A percentile compares a stretch with the other conserved stretches of the same genome.
Conservation (phyloP, 2,797 vertebrate species). For the Nannoperca obscura region DNA sequence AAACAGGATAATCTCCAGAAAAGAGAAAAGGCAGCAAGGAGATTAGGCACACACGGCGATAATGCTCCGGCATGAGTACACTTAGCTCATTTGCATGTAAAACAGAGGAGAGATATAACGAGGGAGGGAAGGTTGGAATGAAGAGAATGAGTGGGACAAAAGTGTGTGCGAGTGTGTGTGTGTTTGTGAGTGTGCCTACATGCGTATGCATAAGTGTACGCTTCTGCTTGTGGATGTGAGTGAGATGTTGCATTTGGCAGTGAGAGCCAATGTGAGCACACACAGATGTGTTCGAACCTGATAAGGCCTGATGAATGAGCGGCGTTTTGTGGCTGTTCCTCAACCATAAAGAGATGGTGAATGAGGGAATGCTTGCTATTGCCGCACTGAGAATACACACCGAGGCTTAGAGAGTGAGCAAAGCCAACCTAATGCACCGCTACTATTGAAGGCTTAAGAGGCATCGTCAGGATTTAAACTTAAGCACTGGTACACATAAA, state of each 20-base stretch:
- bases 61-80: conserved; percentile 78
- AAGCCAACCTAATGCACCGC: conserved; percentile 69
- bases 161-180: not conserved
- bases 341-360: conserved; percentile 71
- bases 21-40: conserved; percentile 81
- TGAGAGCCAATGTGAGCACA: conserved; percentile 58
- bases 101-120: conserved; percentile 71
- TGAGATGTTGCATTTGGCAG: conserved; percentile 63
- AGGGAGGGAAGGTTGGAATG: conserved; percentile 60
- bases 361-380: conserved; percentile 64
- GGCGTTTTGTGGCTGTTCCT: conserved; percentile 66
- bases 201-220: conserved; percentile 48
- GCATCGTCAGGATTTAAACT: conserved; percentile 69
- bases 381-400: conserved; percentile 63
- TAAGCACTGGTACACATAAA: conserved; percentile 62
- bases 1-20: conserved; percentile 82
- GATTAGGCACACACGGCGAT: conserved; percentile 81
- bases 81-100: conserved; percentile 82
- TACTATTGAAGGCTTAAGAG: conserved; percentile 69
- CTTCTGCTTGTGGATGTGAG: conserved; percentile 48
- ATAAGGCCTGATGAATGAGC: conserved; percentile 85
- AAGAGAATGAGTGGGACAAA: conserved; percentile 73
- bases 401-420: conserved; percentile 60
- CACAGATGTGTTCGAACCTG: conserved; percentile 86
- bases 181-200: conserved; percentile 37